Evolutionary conservation across 2,888 invertebrate genomes (phyloP), one percentile per base, ranked within the genome.

Genomic region (Leptogaster cylindrica): DNA sequence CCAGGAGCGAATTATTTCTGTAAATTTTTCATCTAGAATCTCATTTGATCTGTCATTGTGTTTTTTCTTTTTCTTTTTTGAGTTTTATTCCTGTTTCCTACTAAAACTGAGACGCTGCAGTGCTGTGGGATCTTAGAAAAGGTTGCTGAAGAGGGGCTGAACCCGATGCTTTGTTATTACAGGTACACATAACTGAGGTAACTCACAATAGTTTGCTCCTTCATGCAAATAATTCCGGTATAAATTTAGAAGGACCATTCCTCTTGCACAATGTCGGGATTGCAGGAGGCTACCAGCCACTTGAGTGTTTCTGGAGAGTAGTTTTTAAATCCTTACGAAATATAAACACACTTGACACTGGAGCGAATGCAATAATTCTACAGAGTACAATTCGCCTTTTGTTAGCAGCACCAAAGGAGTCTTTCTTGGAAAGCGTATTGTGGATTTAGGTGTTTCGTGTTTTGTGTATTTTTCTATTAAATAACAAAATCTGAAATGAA

Each of bases 21-120:
- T 10, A 64, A 46, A 64, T 64, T 64, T 64, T 44, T 64, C 64
- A 64, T 64, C 64, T 27, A 64, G 41, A 46, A 64, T 64, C 64
- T 46, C 64, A 64, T 64, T 64, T 31, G 46, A 64, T 64, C 44
- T 64, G 44, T 46, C 64, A 64, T 28, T 7, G 20, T 23, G 44
- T 27, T 61, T 41, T 18, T n/a, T n/a, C 14, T 58, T 58, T 8
- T 52, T 31, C 31, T 31, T 31, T 6, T 31, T 31, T n/a, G n/a
- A n/a, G n/a, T n/a, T n/a, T n/a, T n/a, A n/a, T n/a, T n/a, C n/a
- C n/a, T n/a, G n/a, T n/a, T n/a, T n/a, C n/a, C n/a, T n/a, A n/a
- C n/a, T n/a, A n/a, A n/a, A n/a, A n/a, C n/a, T n/a, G n/a, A n/a
- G n/a, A 14, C 10, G 12, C 10, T 7, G 7, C 36, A 36, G n/a